Evolutionary conservation across 2,797 vertebrate species (phyloP), one percentile per base, ranked within the genome.

Genomic region (Molossus molossus): DNA sequence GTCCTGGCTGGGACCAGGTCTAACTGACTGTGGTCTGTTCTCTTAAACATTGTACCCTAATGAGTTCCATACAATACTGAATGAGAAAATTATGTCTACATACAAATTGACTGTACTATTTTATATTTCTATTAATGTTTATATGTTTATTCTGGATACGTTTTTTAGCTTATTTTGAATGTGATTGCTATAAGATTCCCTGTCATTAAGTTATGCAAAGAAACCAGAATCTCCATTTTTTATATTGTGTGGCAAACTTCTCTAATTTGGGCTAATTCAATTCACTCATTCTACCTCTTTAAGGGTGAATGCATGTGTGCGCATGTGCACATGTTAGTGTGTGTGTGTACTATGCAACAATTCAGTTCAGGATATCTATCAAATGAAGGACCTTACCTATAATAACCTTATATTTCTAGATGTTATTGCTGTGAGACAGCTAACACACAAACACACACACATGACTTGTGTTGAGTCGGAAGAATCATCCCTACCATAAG

Each of bases 91-190:
- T 65, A 93, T 67, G 33, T 37, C 48, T 93, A 64, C 48, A 40
- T 83, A 13, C 67, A 67, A 93, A 83, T 21, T 84, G 57, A 23
- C 21, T 85, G 23, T 57, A 33, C 4, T 89, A 9, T 50, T 91
- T 67, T 45, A 89, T 84, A 58, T 79, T 91, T 40, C 13, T 81
- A 29, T 53, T 65, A 70, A 77, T 67, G 12, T 69, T 67, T 79
- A 25, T 33, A 21, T 53, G 18, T 83, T 40, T n/a, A 57, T 48
- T 87, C 23, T 76, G 25, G 27, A 85, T 55, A 80, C 3, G 17
- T 93, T 77, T 81, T 27, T 73, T 76, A 82, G 40, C 9, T 96
- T 84, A 75, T 91, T 84, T 91, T 91, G 40, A 57, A 27, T 80
- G 33, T 6, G 62, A 65, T 73, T 90, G 33, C 27, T 69, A 29